Conservation (phyloP, 2,113 vertebrate genomes). For the Phodopus roborovskii region DNA sequence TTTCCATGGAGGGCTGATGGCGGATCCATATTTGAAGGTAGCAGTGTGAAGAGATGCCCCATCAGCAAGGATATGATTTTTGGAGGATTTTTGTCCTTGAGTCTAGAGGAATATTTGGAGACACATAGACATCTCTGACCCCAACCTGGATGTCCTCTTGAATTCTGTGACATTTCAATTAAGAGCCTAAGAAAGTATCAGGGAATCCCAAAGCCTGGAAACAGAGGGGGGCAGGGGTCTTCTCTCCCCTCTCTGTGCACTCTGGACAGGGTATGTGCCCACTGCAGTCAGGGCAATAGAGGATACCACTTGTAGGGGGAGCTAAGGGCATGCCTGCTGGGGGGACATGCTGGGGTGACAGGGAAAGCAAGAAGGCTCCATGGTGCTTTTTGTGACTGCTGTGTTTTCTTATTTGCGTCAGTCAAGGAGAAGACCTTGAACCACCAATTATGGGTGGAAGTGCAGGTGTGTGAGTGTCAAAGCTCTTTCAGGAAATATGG, state of each 20-base stretch:
- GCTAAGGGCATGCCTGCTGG: not conserved
- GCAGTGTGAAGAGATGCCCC: not conserved
- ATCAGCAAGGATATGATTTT: fast-evolving
- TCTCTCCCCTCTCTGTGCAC: not conserved
- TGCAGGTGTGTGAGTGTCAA: not conserved
- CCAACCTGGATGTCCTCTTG: too few species aligned
- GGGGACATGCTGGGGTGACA: not conserved
- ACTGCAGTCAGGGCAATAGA: too few species aligned
- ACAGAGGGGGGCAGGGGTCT: not conserved
- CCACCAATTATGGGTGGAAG: fast-evolving
- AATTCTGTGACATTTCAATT: not conserved
- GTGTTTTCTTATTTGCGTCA: not conserved
- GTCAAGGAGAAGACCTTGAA: not conserved
- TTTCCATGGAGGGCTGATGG: not conserved
- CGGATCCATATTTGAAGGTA: not conserved
- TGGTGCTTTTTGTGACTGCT: not conserved
- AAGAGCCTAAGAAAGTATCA: not conserved
- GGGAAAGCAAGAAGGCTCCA: not conserved
- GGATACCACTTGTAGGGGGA: fast-evolving
- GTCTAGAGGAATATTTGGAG: not conserved
- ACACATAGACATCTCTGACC: not conserved
- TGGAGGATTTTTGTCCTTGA: not conserved
- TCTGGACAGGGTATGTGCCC: not conserved
- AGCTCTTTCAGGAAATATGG: not conserved
- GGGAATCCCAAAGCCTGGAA: not conserved